These are phyloP conservation scores for Paracanthobrama guichenoti DNA, from an alignment of 2,113 vertebrate species.

Conservation along the genomic window DNA sequence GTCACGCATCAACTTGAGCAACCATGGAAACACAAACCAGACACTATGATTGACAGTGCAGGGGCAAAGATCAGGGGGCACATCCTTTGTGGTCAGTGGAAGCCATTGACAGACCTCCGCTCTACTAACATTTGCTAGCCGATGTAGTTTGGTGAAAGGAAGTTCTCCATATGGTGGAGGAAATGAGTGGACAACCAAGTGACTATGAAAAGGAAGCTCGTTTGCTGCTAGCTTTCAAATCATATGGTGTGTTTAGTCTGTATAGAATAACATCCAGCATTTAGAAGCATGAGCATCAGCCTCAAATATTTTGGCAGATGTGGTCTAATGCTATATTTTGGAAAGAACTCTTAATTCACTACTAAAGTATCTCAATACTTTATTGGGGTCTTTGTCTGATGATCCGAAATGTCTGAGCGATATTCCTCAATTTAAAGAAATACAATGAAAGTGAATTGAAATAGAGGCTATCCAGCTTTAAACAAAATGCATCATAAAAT, in stretches of 20 bases:
- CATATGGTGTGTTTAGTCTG: constrained; percentile 39
- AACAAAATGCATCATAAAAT: neutral
- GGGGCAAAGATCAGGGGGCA: constrained; percentile 57
- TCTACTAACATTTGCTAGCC: constrained; percentile 58
- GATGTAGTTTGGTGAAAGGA: constrained; percentile 54
- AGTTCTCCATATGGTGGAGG: constrained; percentile 46
- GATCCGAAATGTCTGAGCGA: neutral
- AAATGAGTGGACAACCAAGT: constrained; percentile 49
- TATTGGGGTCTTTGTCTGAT: neutral
- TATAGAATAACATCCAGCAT: constrained; percentile 29
- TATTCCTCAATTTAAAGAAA: neutral
- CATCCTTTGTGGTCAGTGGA: constrained; percentile 63
- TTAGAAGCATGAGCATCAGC: neutral
- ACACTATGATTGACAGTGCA: constrained; percentile 52
- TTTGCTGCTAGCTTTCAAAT: constrained; percentile 43
- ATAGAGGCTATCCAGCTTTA: neutral
- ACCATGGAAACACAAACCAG: constrained; percentile 57
- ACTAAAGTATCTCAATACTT: neutral
- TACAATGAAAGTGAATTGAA: neutral
- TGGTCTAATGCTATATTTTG: neutral
- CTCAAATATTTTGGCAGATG: constrained; percentile 23
- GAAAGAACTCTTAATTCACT: neutral
- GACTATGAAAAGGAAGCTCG: constrained; percentile 33
- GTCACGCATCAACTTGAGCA: constrained; percentile 41
- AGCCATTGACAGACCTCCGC: constrained; percentile 47